Evolutionary conservation across 2,888 invertebrate genomes (phyloP), one percentile per base, ranked within the genome.

Genomic region (Stramonita haemastoma): DNA sequence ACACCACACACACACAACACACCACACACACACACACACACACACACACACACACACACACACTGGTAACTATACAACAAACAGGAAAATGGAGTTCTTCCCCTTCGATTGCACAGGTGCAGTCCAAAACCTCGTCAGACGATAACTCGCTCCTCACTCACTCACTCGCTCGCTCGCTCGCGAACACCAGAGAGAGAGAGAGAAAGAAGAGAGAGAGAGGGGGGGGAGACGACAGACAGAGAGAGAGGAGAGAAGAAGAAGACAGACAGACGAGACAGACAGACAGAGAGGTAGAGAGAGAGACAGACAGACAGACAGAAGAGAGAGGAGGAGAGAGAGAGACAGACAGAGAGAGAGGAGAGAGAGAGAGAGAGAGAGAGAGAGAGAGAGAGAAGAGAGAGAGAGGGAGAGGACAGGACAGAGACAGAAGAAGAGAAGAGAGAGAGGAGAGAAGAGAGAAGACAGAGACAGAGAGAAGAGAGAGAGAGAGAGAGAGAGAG

Each of bases 31-130:
- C n/a, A 73, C n/a, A 22, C 73, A n/a, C 73, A 73, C n/a, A 73
- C 73, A 79, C 81, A 81, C 57, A 70, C 60, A 89, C 79, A 79
- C 86, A 73, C n/a, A 79, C 85, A 85, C 86, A 86, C 85, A 89
- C 77, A 79, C 85, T 73, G 73, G 13, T 26, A 60, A 13, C 29
- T 36, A 22, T 4, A 22, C 46, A 83, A 11, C 36, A 36, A 36
- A 83, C 29, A 29, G 2, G 57, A 57, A 84, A 57, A 57, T 57
- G 56, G 84, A 84, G 84, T 84, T 84, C 56, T 57, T 84, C 29
- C 84, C 57, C 84, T 57, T 84, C 11, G 84, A 84, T 84, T 46
- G 57, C 29, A 84, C 57, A 84, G 57, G 84, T 56, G n/a, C 32
- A 15, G 11, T 15, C 13, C 46, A 46, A 46, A 46, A 5, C 46